Evolutionary conservation across 2,888 invertebrate genomes (phyloP).

Genomic region (Luperina nickerlii): DNA sequence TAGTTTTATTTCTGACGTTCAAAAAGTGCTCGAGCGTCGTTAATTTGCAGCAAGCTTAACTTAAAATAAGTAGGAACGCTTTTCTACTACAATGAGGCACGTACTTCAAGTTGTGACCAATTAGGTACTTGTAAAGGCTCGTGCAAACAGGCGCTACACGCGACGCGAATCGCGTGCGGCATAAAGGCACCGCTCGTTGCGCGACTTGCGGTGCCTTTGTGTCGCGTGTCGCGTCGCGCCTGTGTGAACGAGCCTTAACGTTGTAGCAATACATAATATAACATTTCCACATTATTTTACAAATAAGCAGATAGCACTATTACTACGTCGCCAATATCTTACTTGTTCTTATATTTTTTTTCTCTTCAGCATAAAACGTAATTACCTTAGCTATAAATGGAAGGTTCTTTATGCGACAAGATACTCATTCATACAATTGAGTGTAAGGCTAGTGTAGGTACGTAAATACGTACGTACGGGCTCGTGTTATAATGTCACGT

Average conservation of each 20-base stretch:
- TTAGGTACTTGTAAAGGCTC: not conserved
- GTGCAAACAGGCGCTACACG: too few species aligned
- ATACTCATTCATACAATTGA: conserved; percentile 51
- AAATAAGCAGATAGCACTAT: conserved; percentile 12
- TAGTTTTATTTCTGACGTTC: not conserved
- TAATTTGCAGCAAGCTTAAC: not conserved
- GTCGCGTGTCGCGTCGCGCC: too few species aligned
- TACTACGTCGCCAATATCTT: conserved; percentile 3
- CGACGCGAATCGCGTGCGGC: too few species aligned
- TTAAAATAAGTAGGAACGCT: not conserved
- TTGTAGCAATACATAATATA: not conserved
- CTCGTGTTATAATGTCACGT: conserved; percentile 51
- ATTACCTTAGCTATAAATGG: conserved; percentile 44
- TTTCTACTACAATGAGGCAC: not conserved
- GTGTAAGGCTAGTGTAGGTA: conserved; percentile 33
- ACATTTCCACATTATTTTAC: conserved; percentile 7
- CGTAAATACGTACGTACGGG: conserved; percentile 24
- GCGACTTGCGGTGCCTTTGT: too few species aligned
- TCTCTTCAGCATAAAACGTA: conserved; percentile 7
- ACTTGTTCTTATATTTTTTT: conserved; percentile 16
- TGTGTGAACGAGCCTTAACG: too few species aligned
- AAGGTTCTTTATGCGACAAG: conserved; percentile 54
- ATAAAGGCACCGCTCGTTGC: too few species aligned
- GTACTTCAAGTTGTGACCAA: not conserved
- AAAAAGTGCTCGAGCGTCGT: not conserved